Conservation (phyloP, 2,113 vertebrate genomes). For the Oxygymnocypris stewartii region DNA sequence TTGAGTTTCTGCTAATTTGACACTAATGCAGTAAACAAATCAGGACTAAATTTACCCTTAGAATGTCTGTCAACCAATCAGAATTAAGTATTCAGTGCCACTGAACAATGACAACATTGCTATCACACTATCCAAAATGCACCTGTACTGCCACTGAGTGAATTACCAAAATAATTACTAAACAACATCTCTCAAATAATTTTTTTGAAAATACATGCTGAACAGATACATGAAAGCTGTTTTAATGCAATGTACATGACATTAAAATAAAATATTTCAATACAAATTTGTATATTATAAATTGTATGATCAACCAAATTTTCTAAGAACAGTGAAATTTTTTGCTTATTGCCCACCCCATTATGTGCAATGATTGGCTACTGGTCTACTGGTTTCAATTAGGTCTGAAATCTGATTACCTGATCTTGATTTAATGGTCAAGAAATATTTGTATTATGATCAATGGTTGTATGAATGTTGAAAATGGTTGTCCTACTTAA, state of each 20-base stretch:
- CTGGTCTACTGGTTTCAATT: background rate
- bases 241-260: background rate
- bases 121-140: background rate
- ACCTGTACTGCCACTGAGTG: background rate
- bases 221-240: background rate
- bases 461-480: too few species aligned
- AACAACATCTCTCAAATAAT: background rate
- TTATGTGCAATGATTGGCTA: background rate
- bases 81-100: background rate
- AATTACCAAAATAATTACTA: background rate
- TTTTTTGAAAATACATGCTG: background rate
- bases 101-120: background rate
- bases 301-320: background rate
- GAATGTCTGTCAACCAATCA: background rate
- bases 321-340: background rate
- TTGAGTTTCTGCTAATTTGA: background rate
- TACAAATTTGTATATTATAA: background rate
- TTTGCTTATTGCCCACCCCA: background rate
- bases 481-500: too few species aligned
- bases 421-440: too few species aligned
- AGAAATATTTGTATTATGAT: too few species aligned
- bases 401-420: background rate
- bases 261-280: background rate
- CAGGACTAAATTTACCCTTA: background rate
- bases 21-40: constrained; percentile 7